A percentile compares a stretch with the other conserved stretches of the same genome.
Evolutionary conservation across 2,113 vertebrate genomes (phyloP).

Genomic region (Naja naja): DNA sequence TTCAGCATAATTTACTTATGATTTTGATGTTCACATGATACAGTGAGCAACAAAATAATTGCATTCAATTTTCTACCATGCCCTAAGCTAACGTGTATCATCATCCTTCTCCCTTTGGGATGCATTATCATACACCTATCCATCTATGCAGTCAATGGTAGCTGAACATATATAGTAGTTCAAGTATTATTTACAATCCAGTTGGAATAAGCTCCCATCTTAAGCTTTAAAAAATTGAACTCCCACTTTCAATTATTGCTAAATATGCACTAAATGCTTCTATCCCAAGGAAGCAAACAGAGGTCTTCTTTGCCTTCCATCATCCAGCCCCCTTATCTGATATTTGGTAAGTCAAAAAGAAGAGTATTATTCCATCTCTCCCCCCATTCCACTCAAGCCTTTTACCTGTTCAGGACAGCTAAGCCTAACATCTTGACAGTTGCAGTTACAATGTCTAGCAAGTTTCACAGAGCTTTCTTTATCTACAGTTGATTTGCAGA

Average conservation of each 20-base stretch:
- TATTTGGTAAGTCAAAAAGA: not conserved
- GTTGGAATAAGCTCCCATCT: not conserved
- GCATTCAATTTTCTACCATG: not conserved
- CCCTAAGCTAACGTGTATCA: not conserved
- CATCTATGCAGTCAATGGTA: no score
- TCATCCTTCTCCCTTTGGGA: not conserved
- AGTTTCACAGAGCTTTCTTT: not conserved
- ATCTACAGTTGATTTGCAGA: not conserved
- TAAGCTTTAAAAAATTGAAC: not conserved
- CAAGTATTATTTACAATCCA: not conserved
- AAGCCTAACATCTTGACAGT: not conserved
- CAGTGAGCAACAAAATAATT: not conserved
- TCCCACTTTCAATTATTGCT: not conserved
- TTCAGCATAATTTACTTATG: not conserved
- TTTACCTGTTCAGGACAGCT: not conserved
- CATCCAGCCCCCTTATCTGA: not conserved
- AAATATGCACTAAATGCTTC: not conserved
- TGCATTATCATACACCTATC: not conserved
- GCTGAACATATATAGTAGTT: not conserved
- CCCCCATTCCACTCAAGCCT: not conserved
- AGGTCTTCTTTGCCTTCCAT: not conserved
- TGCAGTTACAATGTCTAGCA: not conserved
- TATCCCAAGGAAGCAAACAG: not conserved
- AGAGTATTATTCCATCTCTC: not conserved
- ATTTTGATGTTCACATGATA: not conserved